These are phyloP conservation scores for Muntiacus muntjak DNA, from an alignment of 2,113 vertebrate species.

Conservation along the genomic window DNA sequence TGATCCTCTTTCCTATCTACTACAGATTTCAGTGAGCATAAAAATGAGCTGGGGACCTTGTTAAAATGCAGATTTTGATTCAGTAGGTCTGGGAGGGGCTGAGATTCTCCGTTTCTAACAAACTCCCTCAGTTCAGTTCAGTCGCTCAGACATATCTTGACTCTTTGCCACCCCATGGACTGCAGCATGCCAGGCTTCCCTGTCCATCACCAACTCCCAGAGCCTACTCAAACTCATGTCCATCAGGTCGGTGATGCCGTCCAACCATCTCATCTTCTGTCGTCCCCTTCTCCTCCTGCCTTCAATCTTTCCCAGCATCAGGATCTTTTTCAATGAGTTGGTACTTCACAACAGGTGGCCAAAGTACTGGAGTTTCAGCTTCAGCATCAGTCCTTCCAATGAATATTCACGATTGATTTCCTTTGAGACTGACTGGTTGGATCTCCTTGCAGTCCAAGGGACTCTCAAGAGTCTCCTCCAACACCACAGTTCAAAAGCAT, in stretches of 20 bases:
- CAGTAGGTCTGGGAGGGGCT: neutral
- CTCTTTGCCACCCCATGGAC: neutral
- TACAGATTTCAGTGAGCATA: neutral
- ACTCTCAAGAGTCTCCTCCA: neutral
- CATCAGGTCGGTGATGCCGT: fast-evolving
- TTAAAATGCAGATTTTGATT: neutral
- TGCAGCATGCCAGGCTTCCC: neutral
- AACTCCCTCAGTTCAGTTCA: neutral
- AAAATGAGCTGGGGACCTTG: neutral
- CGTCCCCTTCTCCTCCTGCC: neutral
- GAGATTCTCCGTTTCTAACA: neutral
- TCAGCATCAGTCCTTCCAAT: neutral
- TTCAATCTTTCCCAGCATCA: neutral
- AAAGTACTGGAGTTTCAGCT: neutral
- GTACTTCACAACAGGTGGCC: neutral
- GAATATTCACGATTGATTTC: neutral
- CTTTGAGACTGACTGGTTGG: neutral
- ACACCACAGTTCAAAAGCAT: neutral
- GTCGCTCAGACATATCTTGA: fast-evolving
- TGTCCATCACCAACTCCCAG: neutral
- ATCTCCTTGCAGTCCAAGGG: neutral
- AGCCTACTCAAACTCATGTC: neutral
- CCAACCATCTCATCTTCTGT: neutral
- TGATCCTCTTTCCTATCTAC: neutral
- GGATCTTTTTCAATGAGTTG: neutral